Evolutionary conservation across 2,888 invertebrate species (phyloP).

Genomic region (Microplitis deprimator): DNA sequence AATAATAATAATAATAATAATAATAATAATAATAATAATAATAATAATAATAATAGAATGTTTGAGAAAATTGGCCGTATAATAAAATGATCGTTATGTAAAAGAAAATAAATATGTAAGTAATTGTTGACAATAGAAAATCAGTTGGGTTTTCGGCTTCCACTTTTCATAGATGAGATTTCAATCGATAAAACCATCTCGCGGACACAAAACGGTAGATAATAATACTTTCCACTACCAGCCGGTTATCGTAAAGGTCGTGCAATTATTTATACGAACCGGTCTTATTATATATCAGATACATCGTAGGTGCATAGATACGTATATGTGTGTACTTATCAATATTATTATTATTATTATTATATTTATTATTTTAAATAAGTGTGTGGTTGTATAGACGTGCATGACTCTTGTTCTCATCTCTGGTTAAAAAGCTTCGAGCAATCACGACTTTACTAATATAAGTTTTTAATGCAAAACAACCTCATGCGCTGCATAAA

Average conservation of each 20-base stretch:
- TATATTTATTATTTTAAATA: constrained; percentile 11
- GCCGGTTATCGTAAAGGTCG: constrained; percentile 60
- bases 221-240: constrained; percentile 57
- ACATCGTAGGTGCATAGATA: constrained; percentile 18
- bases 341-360: constrained; percentile 13
- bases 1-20: neutral
- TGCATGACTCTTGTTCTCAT: constrained; percentile 3
- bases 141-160: neutral
- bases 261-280: constrained; percentile 59
- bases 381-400: neutral
- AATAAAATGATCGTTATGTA: neutral
- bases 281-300: constrained; percentile 54
- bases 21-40: too few relatives aligned
- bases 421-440: neutral
- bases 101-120: neutral
- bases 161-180: constrained; percentile 26
- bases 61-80: neutral
- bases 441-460: constrained; percentile 25
- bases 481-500: constrained; percentile 6
- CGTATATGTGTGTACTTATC: neutral
- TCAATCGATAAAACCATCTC: constrained; percentile 41
- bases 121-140: neutral
- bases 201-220: constrained; percentile 52
- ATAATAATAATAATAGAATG: neutral
- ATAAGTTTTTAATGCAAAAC: constrained; percentile 12